These are phyloP conservation scores for Eumaeus atala DNA, from an alignment of 1,140 invertebrate species.

Conservation along the genomic window DNA sequence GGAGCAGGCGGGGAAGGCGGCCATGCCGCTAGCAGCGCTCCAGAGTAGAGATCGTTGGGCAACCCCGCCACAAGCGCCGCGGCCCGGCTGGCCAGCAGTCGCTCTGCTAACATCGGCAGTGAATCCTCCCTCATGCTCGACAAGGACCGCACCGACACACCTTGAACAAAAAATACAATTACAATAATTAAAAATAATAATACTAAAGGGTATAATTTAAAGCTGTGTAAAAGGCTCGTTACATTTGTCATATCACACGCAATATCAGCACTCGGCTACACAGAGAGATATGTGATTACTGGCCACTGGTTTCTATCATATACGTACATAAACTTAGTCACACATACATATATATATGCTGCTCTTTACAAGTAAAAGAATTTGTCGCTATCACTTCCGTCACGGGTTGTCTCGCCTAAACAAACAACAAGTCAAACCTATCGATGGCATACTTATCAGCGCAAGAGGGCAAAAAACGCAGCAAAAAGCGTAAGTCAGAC, in stretches of 20 bases:
- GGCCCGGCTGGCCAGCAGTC: slow-evolving; percentile 62
- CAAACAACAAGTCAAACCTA: slow-evolving; percentile 57
- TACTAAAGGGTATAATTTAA: background rate
- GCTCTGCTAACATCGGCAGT: slow-evolving; percentile 63
- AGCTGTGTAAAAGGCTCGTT: slow-evolving; percentile 1
- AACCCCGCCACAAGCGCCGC: slow-evolving; percentile 67
- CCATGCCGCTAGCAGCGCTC: slow-evolving; percentile 64
- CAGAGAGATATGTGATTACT: no score
- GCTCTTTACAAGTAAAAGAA: slow-evolving; percentile 15
- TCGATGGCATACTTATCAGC: slow-evolving; percentile 70
- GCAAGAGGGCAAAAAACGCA: slow-evolving; percentile 51
- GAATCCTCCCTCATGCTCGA: slow-evolving; percentile 69
- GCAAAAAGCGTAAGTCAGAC: slow-evolving; percentile 60
- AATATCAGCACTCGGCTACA: background rate
- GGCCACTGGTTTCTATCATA: background rate
- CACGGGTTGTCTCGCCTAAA: slow-evolving; percentile 55
- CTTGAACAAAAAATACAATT: slow-evolving; percentile 41
- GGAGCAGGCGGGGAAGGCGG: slow-evolving; percentile 64
- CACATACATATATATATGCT: background rate
- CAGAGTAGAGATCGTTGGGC: slow-evolving; percentile 66
- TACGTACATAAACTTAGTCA: background rate
- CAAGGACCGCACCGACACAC: slow-evolving; percentile 69
- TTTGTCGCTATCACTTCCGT: slow-evolving; percentile 49
- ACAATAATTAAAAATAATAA: slow-evolving; percentile 9
- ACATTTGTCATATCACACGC: background rate